Evolutionary conservation across 2,888 invertebrate genomes (phyloP).

Genomic region (Rugalucina vietnamica): DNA sequence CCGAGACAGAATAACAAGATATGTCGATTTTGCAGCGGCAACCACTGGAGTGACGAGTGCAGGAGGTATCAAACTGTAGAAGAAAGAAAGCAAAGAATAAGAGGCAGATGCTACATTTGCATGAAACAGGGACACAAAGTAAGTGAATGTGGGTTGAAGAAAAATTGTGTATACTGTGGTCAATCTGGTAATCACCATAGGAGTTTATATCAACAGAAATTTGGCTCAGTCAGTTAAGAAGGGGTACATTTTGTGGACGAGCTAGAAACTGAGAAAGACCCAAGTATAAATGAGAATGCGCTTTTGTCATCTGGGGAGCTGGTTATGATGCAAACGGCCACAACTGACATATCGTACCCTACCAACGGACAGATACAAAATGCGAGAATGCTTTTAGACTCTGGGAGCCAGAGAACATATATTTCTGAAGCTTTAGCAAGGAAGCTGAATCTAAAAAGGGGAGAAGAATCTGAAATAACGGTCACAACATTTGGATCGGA

Average conservation of each 20-base stretch:
- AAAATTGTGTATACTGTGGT: not conserved
- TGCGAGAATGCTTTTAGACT: conserved; percentile 19
- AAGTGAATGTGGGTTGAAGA: not conserved
- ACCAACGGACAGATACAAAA: not conserved
- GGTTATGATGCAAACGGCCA: conserved; percentile 19
- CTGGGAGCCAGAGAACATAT: conserved; percentile 9
- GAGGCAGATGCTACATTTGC: not conserved
- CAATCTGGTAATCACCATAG: not conserved
- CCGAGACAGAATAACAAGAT: not conserved
- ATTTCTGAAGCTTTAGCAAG: conserved; percentile 12
- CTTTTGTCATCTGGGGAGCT: conserved; percentile 15
- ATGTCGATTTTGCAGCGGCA: not conserved
- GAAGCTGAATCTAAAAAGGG: conserved; percentile 10
- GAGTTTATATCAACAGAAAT: conserved; percentile 2
- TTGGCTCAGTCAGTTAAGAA: not conserved
- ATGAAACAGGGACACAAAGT: conserved; percentile 6
- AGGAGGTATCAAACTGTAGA: not conserved
- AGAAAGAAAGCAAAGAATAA: conserved; percentile 15
- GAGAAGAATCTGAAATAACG: not conserved
- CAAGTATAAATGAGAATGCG: conserved; percentile 2
- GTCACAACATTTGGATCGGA: not conserved
- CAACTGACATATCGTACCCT: not conserved
- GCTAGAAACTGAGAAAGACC: not conserved
- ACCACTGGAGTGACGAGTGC: conserved; percentile 29
- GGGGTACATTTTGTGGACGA: conserved; percentile 10